Conservation (phyloP, 2,113 vertebrate genomes). For the Sakesphorus luctuosus region DNA sequence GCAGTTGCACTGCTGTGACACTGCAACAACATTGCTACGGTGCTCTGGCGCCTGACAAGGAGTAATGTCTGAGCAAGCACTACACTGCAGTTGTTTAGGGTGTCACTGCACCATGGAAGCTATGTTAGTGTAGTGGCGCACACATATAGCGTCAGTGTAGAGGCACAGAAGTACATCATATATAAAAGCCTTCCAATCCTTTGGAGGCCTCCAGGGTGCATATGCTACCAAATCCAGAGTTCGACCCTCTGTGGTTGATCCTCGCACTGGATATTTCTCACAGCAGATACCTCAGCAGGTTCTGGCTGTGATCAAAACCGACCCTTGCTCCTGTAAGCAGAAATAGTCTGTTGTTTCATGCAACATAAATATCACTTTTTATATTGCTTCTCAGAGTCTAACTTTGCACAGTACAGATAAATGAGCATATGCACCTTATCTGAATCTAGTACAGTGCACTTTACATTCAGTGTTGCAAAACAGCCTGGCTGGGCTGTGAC, state of each 20-base stretch:
- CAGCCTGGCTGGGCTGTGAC: neutral
- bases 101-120: neutral
- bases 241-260: neutral
- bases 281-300: neutral
- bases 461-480: slow-evolving; percentile 7
- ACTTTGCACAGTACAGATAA: neutral
- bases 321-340: neutral
- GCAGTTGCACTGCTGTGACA: neutral
- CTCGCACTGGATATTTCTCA: neutral
- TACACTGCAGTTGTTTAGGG: fast-evolving
- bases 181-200: neutral
- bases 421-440: neutral
- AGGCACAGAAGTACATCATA: neutral
- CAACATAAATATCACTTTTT: neutral
- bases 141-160: neutral
- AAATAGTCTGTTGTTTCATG: neutral
- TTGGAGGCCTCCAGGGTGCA: neutral
- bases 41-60: fast-evolving
- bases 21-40: neutral
- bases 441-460: neutral
- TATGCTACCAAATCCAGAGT: neutral
- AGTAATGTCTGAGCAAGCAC: neutral
- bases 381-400: neutral
- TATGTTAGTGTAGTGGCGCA: neutral
- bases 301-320: neutral